Conservation (phyloP, 2,888 invertebrate species). For the Norana najaformis region DNA sequence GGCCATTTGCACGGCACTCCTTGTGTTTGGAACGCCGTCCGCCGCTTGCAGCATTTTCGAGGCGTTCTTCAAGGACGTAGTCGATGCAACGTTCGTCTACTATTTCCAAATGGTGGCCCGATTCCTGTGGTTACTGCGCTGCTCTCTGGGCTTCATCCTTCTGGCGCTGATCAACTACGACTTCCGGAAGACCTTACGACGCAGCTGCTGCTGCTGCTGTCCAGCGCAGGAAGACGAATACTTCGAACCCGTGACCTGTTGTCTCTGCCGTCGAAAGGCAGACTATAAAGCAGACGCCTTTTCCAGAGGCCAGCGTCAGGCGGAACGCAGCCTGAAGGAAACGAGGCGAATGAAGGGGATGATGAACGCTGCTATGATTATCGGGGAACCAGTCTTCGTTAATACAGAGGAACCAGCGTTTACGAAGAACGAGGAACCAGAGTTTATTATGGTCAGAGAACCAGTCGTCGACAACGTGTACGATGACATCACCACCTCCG, state of each 20-base stretch:
- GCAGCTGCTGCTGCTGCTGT: slow-evolving; percentile 39
- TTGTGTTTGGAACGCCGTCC: slow-evolving; percentile 33
- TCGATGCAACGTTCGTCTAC: neutral
- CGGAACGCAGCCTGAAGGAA: neutral
- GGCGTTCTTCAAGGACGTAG: neutral
- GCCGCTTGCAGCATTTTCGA: neutral
- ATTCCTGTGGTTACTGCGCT: slow-evolving; percentile 35
- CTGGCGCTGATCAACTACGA: slow-evolving; percentile 32
- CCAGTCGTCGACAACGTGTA: neutral
- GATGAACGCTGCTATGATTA: neutral
- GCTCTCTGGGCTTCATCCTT: slow-evolving; percentile 31
- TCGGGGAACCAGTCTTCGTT: slow-evolving; percentile 5
- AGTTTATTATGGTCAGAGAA: neutral
- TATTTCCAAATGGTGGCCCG: slow-evolving; percentile 32
- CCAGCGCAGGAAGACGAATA: neutral
- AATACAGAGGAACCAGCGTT: neutral
- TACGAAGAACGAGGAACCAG: neutral
- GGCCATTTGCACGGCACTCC: slow-evolving; percentile 24
- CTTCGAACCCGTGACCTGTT: neutral
- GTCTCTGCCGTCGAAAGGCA: neutral
- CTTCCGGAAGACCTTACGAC: slow-evolving; percentile 38
- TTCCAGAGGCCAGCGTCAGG: neutral
- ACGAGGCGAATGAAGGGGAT: neutral
- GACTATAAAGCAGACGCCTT: neutral
- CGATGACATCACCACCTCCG: slow-evolving; percentile 5